Evolutionary conservation across 1,140 invertebrate species (phyloP), one percentile per base, ranked within the genome.

Genomic region (Drosophila mojavensis): DNA sequence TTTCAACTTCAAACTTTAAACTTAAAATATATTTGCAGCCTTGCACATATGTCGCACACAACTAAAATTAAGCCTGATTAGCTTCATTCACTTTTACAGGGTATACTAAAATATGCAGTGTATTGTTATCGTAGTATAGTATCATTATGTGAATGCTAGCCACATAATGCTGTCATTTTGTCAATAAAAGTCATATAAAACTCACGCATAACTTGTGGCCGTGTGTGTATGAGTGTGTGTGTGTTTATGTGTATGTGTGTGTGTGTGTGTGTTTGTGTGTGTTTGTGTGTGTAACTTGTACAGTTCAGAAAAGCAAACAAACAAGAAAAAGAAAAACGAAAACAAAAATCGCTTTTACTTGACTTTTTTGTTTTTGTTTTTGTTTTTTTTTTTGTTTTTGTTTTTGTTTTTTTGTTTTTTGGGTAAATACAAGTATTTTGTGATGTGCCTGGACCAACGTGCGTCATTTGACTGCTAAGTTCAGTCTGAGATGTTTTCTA

Each of bases 131-230:
- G 24, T 45, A 55, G 33, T 53, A 28, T 48, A 55, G 70, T 69
- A 69, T 74, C 71, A 74, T 69, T 69, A 69, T 62, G 71, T 62
- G 56, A 30, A 47, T 69, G 48, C n/a, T 43, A 39, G 59, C 58
- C 47, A 51, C 65, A 69, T 58, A 69, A 69, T 69, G 66, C 72
- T 75, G 60, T 64, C 72, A 51, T 64, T 75, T 75, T 64, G 55
- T 70, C 71, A 74, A 74, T 74, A 74, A 74, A 74, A 74, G 15
- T 69, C 71, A 56, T 74, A 74, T 74, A 74, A 74, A 74, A 74
- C 71, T 74, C 71, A 55, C 65, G 58, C 71, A 69, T 62, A 69
- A 69, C 58, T 74, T 62, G 55, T 13, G 15, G 3, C 36, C 36
- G 33, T 36, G 33, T 39, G 36, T 11, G 36, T 13, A 11, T 39